Conservation (phyloP, 2,797 vertebrate species). For the Mormyrops boulengeri region DNA sequence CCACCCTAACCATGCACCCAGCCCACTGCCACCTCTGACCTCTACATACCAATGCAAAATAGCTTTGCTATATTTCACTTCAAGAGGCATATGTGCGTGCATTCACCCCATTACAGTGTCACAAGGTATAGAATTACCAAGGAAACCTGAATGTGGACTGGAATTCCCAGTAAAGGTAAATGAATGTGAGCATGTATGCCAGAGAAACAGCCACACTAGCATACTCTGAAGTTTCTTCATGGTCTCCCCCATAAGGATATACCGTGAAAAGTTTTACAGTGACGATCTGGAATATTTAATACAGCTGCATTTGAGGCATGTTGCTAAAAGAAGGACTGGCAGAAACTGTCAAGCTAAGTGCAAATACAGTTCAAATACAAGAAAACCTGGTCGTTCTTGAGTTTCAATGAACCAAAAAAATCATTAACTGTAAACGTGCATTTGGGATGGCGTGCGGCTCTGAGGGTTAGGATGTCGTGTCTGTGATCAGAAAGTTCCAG, state of each 20-base stretch:
- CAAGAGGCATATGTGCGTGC: slow-evolving; percentile 13
- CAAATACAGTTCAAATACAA: background rate
- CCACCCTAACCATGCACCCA: slow-evolving; percentile 47
- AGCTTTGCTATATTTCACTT: slow-evolving; percentile 39
- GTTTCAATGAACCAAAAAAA: background rate
- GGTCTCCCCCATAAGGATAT: background rate
- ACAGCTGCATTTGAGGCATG: background rate
- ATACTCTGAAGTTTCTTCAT: background rate
- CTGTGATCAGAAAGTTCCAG: background rate
- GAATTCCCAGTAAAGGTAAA: slow-evolving; percentile 4
- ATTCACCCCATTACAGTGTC: slow-evolving; percentile 22
- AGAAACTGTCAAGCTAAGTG: background rate
- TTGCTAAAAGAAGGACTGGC: background rate
- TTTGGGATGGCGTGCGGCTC: background rate
- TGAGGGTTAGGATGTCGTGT: background rate
- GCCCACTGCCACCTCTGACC: slow-evolving; percentile 56
- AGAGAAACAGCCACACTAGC: background rate
- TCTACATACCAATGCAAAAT: slow-evolving; percentile 53
- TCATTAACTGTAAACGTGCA: background rate
- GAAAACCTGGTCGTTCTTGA: background rate
- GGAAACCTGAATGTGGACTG: background rate
- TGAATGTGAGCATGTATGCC: background rate
- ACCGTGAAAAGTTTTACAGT: background rate
- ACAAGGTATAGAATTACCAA: slow-evolving; percentile 1
- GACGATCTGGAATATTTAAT: background rate